Conservation (phyloP, 2,888 invertebrate genomes). For the Sarcophaga subvicina region DNA sequence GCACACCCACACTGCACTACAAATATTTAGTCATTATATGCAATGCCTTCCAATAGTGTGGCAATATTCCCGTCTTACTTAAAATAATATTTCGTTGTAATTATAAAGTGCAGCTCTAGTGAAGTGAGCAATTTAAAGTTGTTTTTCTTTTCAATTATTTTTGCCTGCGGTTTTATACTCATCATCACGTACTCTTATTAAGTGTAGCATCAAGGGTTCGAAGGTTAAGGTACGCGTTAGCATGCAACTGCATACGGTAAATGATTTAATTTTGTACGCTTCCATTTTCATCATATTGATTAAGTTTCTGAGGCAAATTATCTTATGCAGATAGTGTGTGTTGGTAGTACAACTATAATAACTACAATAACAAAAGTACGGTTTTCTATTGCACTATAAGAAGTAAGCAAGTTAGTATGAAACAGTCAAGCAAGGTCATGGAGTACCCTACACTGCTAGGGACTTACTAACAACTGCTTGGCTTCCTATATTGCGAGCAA, state of each 20-base stretch:
- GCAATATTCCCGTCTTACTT: constrained; percentile 48
- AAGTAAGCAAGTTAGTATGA: too few species aligned
- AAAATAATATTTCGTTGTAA: constrained; percentile 56
- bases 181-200: constrained; percentile 27
- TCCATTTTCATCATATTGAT: constrained; percentile 33
- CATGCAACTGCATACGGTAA: neutral
- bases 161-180: constrained; percentile 44
- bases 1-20: neutral
- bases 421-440: too few species aligned
- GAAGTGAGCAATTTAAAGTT: constrained; percentile 57
- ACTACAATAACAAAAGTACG: neutral
- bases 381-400: too few species aligned
- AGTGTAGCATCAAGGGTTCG: too few species aligned
- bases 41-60: too few species aligned
- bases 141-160: constrained; percentile 36
- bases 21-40: neutral
- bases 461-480: too few species aligned
- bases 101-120: neutral
- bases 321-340: neutral
- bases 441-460: too few species aligned
- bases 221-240: too few species aligned
- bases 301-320: constrained; percentile 8
- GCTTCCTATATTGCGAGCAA: too few species aligned
- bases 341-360: neutral
- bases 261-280: neutral